Evolutionary conservation across 2,888 invertebrate genomes (phyloP), one percentile per base, ranked within the genome.

Genomic region (Trypoxylon attenuatum): DNA sequence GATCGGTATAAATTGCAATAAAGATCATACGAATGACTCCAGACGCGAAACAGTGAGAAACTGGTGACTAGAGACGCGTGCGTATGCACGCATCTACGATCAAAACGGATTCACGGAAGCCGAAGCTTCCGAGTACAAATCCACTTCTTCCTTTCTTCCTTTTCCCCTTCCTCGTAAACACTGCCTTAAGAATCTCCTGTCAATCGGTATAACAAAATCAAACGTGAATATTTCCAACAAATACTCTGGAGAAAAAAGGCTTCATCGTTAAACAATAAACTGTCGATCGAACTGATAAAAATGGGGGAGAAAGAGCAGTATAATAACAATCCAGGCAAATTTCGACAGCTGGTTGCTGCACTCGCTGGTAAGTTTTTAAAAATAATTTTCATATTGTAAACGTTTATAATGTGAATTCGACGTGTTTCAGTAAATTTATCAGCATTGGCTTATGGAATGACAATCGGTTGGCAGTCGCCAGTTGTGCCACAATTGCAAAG

Each of bases 391-490:
- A 33, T 10, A 10, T 33, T 13, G 13, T 5, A n/a, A 10, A 33
- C 3, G n/a, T 33, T 10, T 33, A 10, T 33, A 10, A 13, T 33
- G 4, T n/a, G n/a, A n/a, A 6, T 6, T 33, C 13, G 38, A 19
- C 15, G 27, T 41, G 1, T 70, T 46, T 4, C 80, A 89, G 89
- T 85, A n/a, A 88, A 88, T 66, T 38, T 88, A 5, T 79, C 86
- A 1, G 73, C 84, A 1, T 59, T 89, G 42, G 74, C 84, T 1
- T 84, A 88, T 41, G 89, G 89, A 0, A 82, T 82, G 22, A 81
- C 85, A 56, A 87, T 89, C 51, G 90, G 90, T 0, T 92, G 91
- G 91, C 88, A 90, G 0, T 91, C 92, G 0, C 91, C 91, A 52
- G 89, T 90, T 0, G 78, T 89, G 0, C 85, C 87, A 0, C 81